Conservation (phyloP, 1,140 invertebrate genomes). For the Hirudo medicinalis region DNA sequence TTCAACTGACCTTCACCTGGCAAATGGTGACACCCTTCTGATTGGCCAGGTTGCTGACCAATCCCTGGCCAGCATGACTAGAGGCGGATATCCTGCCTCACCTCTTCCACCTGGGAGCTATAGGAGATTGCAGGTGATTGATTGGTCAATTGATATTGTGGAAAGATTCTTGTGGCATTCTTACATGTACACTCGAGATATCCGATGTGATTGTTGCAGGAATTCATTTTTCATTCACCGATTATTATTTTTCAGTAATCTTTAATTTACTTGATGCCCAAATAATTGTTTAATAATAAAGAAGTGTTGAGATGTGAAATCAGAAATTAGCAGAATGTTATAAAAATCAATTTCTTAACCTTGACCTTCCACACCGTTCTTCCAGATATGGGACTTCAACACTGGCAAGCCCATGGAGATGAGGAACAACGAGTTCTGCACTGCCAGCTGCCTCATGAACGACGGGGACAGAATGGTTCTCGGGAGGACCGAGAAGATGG, state of each 20-base stretch:
- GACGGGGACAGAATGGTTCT: conserved; percentile 36
- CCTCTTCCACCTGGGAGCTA: conserved; percentile 33
- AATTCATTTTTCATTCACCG: too few species aligned
- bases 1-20: conserved; percentile 38
- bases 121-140: conserved; percentile 35
- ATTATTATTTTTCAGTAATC: too few species aligned
- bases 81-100: conserved; percentile 32
- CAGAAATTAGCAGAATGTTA: background rate
- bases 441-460: conserved; percentile 37
- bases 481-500: conserved; percentile 38
- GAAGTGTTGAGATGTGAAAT: too few species aligned
- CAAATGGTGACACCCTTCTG: conserved; percentile 34
- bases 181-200: too few species aligned
- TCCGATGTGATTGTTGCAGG: too few species aligned
- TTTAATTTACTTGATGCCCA: too few species aligned
- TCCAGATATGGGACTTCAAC: conserved; percentile 40
- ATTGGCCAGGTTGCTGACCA: conserved; percentile 38
- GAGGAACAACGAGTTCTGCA: conserved; percentile 34
- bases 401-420: conserved; percentile 37
- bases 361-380: background rate
- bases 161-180: too few species aligned
- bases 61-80: conserved; percentile 16
- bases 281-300: too few species aligned
- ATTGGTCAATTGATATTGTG: too few species aligned
- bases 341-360: background rate